Evolutionary conservation across 2,797 vertebrate genomes (phyloP), one percentile per base, ranked within the genome.

Genomic region (Centropyge bicolor): DNA sequence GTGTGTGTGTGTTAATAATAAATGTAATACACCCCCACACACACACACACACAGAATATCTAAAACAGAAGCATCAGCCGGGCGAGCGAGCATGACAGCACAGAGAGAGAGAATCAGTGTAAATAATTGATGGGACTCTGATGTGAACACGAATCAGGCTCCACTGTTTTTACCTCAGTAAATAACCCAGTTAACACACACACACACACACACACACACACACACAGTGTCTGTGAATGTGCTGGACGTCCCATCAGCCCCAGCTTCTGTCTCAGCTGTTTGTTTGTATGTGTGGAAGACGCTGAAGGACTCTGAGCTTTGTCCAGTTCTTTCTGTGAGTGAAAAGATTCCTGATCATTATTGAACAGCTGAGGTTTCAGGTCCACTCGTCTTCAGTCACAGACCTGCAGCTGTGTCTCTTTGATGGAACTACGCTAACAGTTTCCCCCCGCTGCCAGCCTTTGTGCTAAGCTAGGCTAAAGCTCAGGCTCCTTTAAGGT

Each of bases 121-220:
- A 41, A 90, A 91, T 91, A 77, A 91, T 92, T 89, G 12, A 92
- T 54, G 20, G 17, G 0, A 40, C 51, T 83, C 20, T 72, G 79
- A 81, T 82, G 76, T 73, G 74, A 83, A 78, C 83, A 76, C 16
- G 74, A 83, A 68, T 82, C 80, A 59, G 62, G 35, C 61, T 19
- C 56, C 22, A 35, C 55, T 27, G 76, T 69, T 76, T 57, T 76
- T 8, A 74, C 74, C 41, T 59, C 51, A 36, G 66, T 73, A 59
- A 74, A 83, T 78, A 76, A 76, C 63, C 27, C 55, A 62, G 55
- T 46, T 59, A 22, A 36, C n/a, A 49, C 59, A 45, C 43, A 19
- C 8, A 38, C 45, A 63, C 60, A 35, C 62, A 41, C n/a, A 24
- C n/a, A 13, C 43, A 24, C 65, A 41, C 48, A 38, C 24, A 43